A percentile compares a stretch with the other conserved stretches of the same genome.
Evolutionary conservation across 2,113 vertebrate species (phyloP).

Genomic region (Gnathonemus echidnorhynchus): DNA sequence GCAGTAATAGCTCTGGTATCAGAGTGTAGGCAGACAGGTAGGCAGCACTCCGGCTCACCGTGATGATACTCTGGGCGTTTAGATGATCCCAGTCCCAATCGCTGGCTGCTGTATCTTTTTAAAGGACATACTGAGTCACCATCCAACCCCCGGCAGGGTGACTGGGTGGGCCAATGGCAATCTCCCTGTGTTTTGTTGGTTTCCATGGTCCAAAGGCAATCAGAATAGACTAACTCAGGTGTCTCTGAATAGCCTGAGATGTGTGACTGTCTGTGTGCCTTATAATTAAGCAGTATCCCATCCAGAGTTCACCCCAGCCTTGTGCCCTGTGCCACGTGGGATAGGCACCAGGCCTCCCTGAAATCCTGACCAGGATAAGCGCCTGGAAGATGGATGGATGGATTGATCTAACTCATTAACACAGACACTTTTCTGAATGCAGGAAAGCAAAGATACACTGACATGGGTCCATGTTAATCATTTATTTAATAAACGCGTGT

Average conservation of each 20-base stretch:
- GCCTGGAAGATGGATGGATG: background rate
- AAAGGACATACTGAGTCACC: background rate
- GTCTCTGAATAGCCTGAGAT: background rate
- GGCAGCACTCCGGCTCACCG: background rate
- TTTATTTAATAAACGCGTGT: conserved; percentile 28
- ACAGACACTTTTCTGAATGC: background rate
- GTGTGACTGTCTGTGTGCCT: background rate
- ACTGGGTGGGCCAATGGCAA: background rate
- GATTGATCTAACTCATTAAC: background rate
- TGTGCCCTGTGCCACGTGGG: background rate
- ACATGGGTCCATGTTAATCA: conserved; percentile 36
- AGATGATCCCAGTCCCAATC: background rate
- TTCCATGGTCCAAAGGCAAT: background rate
- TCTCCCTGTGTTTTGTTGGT: background rate
- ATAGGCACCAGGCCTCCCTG: background rate
- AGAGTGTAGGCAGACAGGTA: background rate
- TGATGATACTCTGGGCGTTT: background rate
- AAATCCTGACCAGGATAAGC: background rate
- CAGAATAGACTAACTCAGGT: background rate
- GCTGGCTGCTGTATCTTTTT: background rate
- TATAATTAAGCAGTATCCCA: background rate
- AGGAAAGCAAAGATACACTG: conserved; percentile 30
- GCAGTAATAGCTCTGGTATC: background rate
- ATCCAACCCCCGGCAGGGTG: background rate
- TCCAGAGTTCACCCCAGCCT: background rate